Base-by-base conservation (phyloP, 2,113 vertebrate genomes). In the Odocoileus hemionus region DNA sequence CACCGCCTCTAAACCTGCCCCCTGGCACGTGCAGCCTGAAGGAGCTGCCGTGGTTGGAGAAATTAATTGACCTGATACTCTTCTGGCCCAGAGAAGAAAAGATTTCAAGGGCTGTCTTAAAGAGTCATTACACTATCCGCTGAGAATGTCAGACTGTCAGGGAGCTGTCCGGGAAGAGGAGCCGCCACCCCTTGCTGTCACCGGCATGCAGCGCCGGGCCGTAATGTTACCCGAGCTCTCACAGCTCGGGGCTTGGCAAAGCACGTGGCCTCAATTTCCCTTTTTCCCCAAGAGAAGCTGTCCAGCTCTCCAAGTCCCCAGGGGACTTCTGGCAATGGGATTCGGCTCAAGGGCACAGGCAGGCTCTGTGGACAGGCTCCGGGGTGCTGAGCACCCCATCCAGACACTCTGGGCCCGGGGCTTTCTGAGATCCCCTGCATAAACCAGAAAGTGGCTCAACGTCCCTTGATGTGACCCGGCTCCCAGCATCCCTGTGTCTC, bases 71-170 rank as follows among this genome's bases (percentile, higher is more conserved):
- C 30, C 87, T 36, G 19, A 96, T 64, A 89, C 86, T 39, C 4
- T 80, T 95, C 55, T 28, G 96, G 21, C 9, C 50, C 39, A 54
- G 86, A 87, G 12, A n/a, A 80, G 91, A 33, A 94, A 82, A 87
- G 61, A 21, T 12, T 95, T 0, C 2, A 5, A 52, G 45, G 84
- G 86, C 91, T 23, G 86, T 98, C 97, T 87, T 96, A 52, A 83
- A 67, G 74, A 94, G 92, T 52, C 91, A 83, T 78, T 97, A 95
- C 89, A 88, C 39, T 97, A 79, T 96, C 54, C 4, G 0, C 45
- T 28, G 87, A 93, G 96, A 92, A 86, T 55, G 93, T 60, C 52
- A 60, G 89, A 43, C 91, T 80, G 26, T 89, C 97, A 33, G 83
- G 96, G 96, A 92, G 30, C 57, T 10, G 15, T 15, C 85, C 14